A percentile compares a stretch with the other conserved stretches of the same genome.
These are phyloP conservation scores for Crocidura indochinensis DNA, from an alignment of 2,797 vertebrate species.

Conservation along the genomic window DNA sequence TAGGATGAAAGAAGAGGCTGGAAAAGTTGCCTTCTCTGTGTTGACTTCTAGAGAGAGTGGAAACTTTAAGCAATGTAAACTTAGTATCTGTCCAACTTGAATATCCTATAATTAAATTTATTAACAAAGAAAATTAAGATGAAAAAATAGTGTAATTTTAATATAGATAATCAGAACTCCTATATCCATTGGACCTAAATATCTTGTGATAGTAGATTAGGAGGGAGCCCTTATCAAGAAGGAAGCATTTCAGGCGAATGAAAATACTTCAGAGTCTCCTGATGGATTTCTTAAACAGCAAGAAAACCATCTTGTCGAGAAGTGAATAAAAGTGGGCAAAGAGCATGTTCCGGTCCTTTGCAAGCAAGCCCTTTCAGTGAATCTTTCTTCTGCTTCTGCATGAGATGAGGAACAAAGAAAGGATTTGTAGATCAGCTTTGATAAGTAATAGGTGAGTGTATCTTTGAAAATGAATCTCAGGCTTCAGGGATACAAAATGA, in stretches of 20 bases:
- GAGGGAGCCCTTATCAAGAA: not conserved
- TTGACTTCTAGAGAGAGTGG: not conserved
- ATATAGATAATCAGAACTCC: conserved; percentile 16
- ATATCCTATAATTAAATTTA: too few species aligned
- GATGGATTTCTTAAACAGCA: not conserved
- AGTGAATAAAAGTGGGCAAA: not conserved
- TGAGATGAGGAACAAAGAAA: not conserved
- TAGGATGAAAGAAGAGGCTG: fast-evolving
- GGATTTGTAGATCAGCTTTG: not conserved
- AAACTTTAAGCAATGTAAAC: too few species aligned
- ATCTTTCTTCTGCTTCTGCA: not conserved
- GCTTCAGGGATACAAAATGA: not conserved
- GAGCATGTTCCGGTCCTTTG: not conserved
- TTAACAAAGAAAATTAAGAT: too few species aligned
- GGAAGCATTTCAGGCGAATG: not conserved
- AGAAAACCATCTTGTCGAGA: not conserved
- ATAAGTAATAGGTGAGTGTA: not conserved
- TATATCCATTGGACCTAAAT: not conserved
- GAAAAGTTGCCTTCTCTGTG: too few species aligned
- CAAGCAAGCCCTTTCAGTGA: too few species aligned
- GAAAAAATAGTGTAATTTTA: not conserved
- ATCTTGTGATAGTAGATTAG: not conserved
- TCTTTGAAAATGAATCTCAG: not conserved
- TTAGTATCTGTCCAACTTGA: too few species aligned
- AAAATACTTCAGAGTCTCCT: not conserved